Base-by-base conservation (phyloP, 2,797 vertebrate genomes). In the Erpetoichthys calabaricus region DNA sequence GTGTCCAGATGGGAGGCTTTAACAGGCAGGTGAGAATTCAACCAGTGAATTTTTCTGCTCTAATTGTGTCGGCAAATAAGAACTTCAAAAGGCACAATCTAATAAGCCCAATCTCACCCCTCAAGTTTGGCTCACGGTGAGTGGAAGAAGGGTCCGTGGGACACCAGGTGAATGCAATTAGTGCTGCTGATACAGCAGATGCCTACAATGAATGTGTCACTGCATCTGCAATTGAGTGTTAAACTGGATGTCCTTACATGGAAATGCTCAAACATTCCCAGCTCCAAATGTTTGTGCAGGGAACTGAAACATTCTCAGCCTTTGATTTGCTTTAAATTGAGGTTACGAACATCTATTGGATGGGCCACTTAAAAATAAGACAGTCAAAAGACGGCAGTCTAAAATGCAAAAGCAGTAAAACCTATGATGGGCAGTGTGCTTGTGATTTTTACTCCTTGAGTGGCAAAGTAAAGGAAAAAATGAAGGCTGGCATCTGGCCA, bases 81-180 rank as follows among this genome's bases (percentile, higher is more conserved):
- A 58, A 81, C 80, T 80, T 85, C 68, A 82, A 85, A 83, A 66
- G 25, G 66, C 52, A 56, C 53, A 69, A 64, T 63, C 54, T 60
- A 72, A 72, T 79, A 74, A 79, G 74, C 25, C 64, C 69, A 73
- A 80, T 74, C 67, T 73, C 25, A 25, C 25, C 25, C 2, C 25
- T 25, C 25, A 25, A 25, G 25, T 25, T 62, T 57, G 45, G 62
- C 66, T 64, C 53, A 25, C 59, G 58, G 53, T 66, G 55, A 68
- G 71, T 67, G 63, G 64, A 74, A 71, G 71, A 73, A 62, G 62
- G 65, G 62, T 62, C 7, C 43, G 59, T 60, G 64, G 67, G 66
- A 62, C 3, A n/a, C 71, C 82, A 87, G 80, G 78, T 84, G 81
- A 86, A 72, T 77, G 64, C 68, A 82, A 79, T 86, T 84, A 84